phyloP scores from a whole-genome alignment of 1,140 invertebrate species.

The Zaprionus davidi region DNA sequence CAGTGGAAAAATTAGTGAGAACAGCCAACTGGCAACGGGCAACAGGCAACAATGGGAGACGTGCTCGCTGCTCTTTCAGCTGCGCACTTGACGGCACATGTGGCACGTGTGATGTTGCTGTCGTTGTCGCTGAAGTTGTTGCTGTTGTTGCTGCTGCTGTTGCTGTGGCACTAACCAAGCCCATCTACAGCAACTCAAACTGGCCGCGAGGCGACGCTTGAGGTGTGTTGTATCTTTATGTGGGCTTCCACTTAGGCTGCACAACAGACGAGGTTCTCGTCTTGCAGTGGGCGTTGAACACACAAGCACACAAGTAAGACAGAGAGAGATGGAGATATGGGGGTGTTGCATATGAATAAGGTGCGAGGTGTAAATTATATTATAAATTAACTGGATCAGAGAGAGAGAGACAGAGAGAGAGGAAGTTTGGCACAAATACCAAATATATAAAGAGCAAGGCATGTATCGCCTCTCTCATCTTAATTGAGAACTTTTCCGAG shows the following conservation, averaged over 20 bases:
- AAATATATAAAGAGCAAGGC: neutral
- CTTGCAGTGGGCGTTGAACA: slow-evolving; percentile 25
- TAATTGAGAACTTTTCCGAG: slow-evolving; percentile 1
- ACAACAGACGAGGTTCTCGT: slow-evolving; percentile 2
- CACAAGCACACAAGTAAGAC: neutral
- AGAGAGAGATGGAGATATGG: slow-evolving; percentile 11
- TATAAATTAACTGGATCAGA: slow-evolving; percentile 37
- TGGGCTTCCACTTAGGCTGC: slow-evolving; percentile 26
- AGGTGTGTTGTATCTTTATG: slow-evolving; percentile 16
- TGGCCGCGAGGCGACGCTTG: slow-evolving; percentile 2
- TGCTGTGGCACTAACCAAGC: neutral
- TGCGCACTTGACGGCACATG: slow-evolving; percentile 78
- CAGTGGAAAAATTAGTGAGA: slow-evolving; percentile 45
- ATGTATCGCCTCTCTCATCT: neutral
- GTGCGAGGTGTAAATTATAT: slow-evolving; percentile 58
- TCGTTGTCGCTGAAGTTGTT: slow-evolving; percentile 30
- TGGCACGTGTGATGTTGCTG: slow-evolving; percentile 66
- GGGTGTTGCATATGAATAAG: slow-evolving; percentile 48
- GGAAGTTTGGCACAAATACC: neutral
- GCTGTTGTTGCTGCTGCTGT: too few relatives aligned
- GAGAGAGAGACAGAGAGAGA: neutral
- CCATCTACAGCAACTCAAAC: neutral
- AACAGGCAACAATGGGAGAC: slow-evolving; percentile 57
- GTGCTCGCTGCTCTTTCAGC: slow-evolving; percentile 54
- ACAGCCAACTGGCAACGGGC: slow-evolving; percentile 48